Evolutionary conservation across 2,113 vertebrate genomes (phyloP).

Genomic region (Petrocephalus zakoni): DNA sequence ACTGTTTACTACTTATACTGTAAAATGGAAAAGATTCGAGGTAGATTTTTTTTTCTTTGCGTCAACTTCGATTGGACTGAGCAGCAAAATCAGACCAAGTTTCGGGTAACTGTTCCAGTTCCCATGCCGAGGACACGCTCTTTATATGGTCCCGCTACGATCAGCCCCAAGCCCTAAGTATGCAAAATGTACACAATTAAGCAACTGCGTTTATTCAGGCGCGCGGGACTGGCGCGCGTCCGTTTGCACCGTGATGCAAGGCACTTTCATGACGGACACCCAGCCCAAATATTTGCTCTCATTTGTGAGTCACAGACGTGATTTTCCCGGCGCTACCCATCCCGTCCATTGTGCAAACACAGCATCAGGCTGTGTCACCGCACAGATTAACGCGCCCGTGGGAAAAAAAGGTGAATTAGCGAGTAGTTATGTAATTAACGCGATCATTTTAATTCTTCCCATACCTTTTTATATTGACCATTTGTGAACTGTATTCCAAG

Average conservation of each 20-base stretch:
- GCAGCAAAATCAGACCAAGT: background rate
- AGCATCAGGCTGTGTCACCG: background rate
- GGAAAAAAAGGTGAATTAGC: background rate
- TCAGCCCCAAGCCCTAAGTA: background rate
- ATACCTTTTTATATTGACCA: background rate
- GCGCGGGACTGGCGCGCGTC: background rate
- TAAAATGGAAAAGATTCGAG: background rate
- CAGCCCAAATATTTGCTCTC: constrained; percentile 12
- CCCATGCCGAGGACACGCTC: background rate
- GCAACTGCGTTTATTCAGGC: background rate
- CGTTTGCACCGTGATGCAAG: background rate
- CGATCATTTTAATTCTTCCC: background rate
- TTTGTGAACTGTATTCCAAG: background rate
- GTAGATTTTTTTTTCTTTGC: background rate
- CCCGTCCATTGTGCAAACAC: background rate
- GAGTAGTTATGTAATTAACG: background rate
- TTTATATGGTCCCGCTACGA: background rate
- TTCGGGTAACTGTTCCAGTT: background rate
- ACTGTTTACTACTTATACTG: background rate
- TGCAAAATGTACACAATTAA: background rate
- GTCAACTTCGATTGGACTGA: background rate
- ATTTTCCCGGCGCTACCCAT: background rate
- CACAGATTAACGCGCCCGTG: background rate
- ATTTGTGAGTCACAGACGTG: background rate
- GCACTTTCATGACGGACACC: background rate